Evolutionary conservation across 2,113 vertebrate species (phyloP), one percentile per base, ranked within the genome.

Genomic region (Sorex araneus): DNA sequence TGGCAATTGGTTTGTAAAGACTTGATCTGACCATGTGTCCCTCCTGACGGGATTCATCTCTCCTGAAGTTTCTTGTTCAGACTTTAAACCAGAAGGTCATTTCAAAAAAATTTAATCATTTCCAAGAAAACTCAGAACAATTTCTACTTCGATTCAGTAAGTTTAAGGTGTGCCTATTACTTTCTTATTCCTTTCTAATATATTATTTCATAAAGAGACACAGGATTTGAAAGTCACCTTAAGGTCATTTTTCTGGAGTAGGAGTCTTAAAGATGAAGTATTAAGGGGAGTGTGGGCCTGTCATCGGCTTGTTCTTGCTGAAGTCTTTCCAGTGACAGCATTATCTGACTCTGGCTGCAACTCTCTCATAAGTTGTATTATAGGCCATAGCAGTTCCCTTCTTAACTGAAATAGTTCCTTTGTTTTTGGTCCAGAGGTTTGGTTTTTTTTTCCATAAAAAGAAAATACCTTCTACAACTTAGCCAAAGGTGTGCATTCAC

Each of bases 351-450:
- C 84, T 40, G 63, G 63, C 69, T 71, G 66, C 73, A 81, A 4
- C 74, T 77, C 87, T 91, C 93, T 87, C 27, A 64, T 40, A 81
- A 66, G 69, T 90, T 89, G 32, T 40, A 70, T 73, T 69, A 86
- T 27, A 88, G 34, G 40, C 73, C 69, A 15, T 8, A 21, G 2
- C 57, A 70, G 28, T 32, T 91, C 54, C 67, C 86, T 43, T 94
- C 70, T 88, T 77, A 60, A 63, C 47, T 89, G 82, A 93, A 93
- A 90, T 92, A 71, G 63, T 71, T 93, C 91, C 71, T 89, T 80
- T 86, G 73, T 78, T 75, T 79, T 94, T 73, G 83, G 30, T 69
- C 50, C 66, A 95, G 64, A 94, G 25, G 18, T 60, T 60, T 60
- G 0, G 1, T 3, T 18, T 57, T 43, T 57, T 43, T 74, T 77